Evolutionary conservation across 2,888 invertebrate species (phyloP).

Genomic region (Pyrochroa serraticornis): DNA sequence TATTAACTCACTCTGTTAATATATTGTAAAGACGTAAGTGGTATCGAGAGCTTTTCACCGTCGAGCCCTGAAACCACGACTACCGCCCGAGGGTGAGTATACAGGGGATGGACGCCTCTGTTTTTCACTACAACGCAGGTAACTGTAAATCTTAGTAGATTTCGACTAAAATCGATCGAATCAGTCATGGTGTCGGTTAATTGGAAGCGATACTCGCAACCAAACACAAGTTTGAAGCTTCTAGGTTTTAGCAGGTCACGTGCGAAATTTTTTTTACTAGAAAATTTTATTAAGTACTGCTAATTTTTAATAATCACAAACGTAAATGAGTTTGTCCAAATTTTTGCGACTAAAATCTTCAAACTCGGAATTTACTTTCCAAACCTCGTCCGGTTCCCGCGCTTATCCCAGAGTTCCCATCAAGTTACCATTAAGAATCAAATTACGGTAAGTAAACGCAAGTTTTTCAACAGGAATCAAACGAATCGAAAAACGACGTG

Average conservation of each 20-base stretch:
- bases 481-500: constrained; percentile 37
- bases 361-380: too few species aligned
- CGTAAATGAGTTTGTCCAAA: too few species aligned
- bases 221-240: too few species aligned
- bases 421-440: constrained; percentile 12
- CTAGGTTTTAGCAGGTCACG: too few species aligned
- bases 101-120: constrained; percentile 29
- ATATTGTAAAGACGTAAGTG: constrained; percentile 58
- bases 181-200: too few species aligned
- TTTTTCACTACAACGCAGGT: constrained; percentile 25
- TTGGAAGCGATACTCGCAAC: too few species aligned
- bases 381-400: too few species aligned
- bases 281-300: too few species aligned
- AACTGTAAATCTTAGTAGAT: constrained; percentile 22
- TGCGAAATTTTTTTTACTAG: too few species aligned
- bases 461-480: constrained; percentile 55
- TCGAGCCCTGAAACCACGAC: constrained; percentile 27
- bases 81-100: constrained; percentile 45
- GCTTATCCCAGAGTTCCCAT: too few species aligned
- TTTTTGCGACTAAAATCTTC: too few species aligned
- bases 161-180: not conserved
- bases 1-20: constrained; percentile 62
- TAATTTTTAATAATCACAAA: too few species aligned
- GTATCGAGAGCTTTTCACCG: constrained; percentile 47
- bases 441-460: constrained; percentile 46